These are phyloP conservation scores for Ascaphus truei DNA, from an alignment of 2,113 vertebrate species.

Conservation along the genomic window DNA sequence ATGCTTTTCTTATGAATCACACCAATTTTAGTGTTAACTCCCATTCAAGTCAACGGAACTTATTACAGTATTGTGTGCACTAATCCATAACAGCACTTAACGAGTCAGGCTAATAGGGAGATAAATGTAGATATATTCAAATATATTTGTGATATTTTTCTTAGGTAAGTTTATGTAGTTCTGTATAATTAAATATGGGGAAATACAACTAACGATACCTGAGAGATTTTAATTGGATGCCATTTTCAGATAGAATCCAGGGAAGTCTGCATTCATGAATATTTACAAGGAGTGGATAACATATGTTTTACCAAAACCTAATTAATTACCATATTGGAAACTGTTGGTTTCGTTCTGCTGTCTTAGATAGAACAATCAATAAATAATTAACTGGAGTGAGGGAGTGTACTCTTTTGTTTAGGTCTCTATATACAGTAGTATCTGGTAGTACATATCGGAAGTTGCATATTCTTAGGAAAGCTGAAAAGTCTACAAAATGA, in stretches of 20 bases:
- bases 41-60: too few species aligned
- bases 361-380: conserved; percentile 9
- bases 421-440: neutral
- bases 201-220: neutral
- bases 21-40: too few species aligned
- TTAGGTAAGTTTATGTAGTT: too few species aligned
- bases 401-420: neutral
- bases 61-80: too few species aligned
- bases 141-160: too few species aligned
- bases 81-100: too few species aligned
- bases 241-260: conserved; percentile 20
- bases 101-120: too few species aligned
- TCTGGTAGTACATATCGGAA: too few species aligned
- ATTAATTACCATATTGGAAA: conserved; percentile 11
- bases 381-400: conserved; percentile 16
- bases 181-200: neutral
- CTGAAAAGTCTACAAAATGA: too few species aligned
- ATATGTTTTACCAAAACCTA: conserved; percentile 26
- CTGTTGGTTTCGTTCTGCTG: neutral
- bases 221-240: neutral
- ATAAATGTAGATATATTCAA: too few species aligned
- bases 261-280: conserved; percentile 40
- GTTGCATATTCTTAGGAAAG: too few species aligned
- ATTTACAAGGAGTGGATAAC: conserved; percentile 25
- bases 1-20: too few species aligned